Percentiles rank a stretch among this genome's conserved stretches.
phyloP scores from a whole-genome alignment of 1,140 invertebrate species.

The Coenobita brevimanus region DNA sequence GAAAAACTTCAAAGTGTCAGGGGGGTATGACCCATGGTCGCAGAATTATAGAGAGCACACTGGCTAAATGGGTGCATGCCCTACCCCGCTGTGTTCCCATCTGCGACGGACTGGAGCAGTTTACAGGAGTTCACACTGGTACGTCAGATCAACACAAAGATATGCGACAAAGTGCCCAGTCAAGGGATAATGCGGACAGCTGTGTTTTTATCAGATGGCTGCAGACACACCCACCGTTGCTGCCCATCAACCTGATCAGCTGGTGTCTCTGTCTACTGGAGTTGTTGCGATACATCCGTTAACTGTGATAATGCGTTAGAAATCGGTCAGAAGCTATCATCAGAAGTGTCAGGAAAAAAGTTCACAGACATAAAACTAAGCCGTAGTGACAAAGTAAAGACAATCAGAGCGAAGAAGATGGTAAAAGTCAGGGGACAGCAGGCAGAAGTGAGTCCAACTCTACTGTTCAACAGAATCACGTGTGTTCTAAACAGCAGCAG shows the following conservation, averaged over 20 bases:
- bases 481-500: constrained; percentile 19
- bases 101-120: constrained; percentile 16
- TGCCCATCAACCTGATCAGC: constrained; percentile 10
- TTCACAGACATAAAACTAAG: constrained; percentile 16
- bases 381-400: constrained; percentile 32
- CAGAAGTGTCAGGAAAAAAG: constrained; percentile 9
- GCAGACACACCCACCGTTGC: constrained; percentile 31
- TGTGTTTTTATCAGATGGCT: neutral
- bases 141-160: constrained; percentile 21
- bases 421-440: constrained; percentile 6
- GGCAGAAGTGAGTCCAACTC: neutral
- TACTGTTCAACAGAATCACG: constrained; percentile 39
- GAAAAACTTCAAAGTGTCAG: neutral
- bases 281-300: constrained; percentile 20
- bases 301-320: constrained; percentile 23
- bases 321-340: neutral
- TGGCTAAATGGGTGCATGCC: no score
- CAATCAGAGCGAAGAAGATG: constrained; percentile 21
- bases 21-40: constrained; percentile 4
- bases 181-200: neutral
- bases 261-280: constrained; percentile 26
- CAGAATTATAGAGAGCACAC: constrained; percentile 2
- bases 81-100: constrained; percentile 30
- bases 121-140: constrained; percentile 5
- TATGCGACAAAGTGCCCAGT: neutral